Conservation (phyloP, 2,888 invertebrate genomes). For the Hemicrepidius hirtus region DNA sequence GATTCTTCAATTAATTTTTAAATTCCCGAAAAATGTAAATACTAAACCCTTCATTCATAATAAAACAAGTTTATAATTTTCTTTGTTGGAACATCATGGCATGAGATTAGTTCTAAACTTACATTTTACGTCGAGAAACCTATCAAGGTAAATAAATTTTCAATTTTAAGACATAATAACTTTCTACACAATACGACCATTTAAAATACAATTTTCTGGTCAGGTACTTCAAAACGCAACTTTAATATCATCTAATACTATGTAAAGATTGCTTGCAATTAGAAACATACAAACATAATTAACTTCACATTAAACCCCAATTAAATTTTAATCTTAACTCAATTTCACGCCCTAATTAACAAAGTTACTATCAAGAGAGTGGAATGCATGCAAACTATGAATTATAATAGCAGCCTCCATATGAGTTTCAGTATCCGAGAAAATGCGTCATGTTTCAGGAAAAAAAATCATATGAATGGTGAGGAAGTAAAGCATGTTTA, state of each 20-base stretch:
- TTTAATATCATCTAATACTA: slow-evolving; percentile 11
- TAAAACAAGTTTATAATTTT: no score
- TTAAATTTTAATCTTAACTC: slow-evolving; percentile 46
- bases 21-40: no score
- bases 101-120: no score
- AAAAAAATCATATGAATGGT: not conserved
- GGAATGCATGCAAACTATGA: slow-evolving; percentile 15
- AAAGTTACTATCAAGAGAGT: slow-evolving; percentile 32
- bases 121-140: no score
- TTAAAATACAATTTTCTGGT: no score
- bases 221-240: not conserved
- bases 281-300: slow-evolving; percentile 47
- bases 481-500: slow-evolving; percentile 37
- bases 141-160: no score
- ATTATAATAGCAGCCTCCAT: not conserved
- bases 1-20: no score
- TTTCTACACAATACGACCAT: no score
- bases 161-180: no score
- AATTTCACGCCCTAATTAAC: slow-evolving; percentile 48
- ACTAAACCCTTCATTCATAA: no score
- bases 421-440: not conserved
- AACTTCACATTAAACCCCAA: slow-evolving; percentile 47
- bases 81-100: no score
- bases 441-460: not conserved
- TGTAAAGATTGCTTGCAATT: slow-evolving; percentile 38